Percentiles rank a stretch among this genome's conserved stretches.
Conservation (phyloP, 2,888 invertebrate species). For the Ectemnius lituratus region DNA sequence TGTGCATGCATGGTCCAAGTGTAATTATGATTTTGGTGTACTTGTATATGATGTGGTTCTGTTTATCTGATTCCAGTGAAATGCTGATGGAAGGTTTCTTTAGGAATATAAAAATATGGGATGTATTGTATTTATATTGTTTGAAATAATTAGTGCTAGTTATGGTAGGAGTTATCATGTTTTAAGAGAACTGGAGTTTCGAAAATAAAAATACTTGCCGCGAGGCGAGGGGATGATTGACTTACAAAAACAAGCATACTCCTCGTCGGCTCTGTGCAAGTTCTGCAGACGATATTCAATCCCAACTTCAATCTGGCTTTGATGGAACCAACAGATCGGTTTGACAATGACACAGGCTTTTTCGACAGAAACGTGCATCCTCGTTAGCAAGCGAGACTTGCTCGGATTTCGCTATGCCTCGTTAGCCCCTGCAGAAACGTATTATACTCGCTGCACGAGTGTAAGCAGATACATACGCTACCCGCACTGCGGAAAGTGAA, state of each 20-base stretch:
- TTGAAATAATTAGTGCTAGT: too few species aligned
- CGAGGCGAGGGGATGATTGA: not conserved
- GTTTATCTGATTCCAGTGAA: too few species aligned
- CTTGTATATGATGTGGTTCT: too few species aligned
- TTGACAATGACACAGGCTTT: slow-evolving; percentile 2
- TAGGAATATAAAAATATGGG: too few species aligned
- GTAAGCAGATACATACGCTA: slow-evolving; percentile 10
- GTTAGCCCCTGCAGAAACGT: slow-evolving; percentile 10
- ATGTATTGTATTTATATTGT: too few species aligned
- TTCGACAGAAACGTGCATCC: slow-evolving; percentile 11
- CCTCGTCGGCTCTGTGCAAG: not conserved
- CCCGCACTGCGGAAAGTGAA: not conserved
- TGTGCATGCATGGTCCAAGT: too few species aligned
- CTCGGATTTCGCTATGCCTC: slow-evolving; percentile 10
- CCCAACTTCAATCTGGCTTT: slow-evolving; percentile 10
- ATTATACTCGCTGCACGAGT: slow-evolving; percentile 6
- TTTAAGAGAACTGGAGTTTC: too few species aligned
- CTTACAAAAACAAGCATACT: not conserved
- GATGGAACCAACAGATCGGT: slow-evolving; percentile 2
- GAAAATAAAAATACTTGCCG: too few species aligned
- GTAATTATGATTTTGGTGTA: too few species aligned
- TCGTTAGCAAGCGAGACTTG: slow-evolving; percentile 1
- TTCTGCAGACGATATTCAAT: not conserved
- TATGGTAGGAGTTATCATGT: too few species aligned
- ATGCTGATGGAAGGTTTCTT: too few species aligned